Conservation (phyloP, 1,140 invertebrate species). For the Penaeus indicus region DNA sequence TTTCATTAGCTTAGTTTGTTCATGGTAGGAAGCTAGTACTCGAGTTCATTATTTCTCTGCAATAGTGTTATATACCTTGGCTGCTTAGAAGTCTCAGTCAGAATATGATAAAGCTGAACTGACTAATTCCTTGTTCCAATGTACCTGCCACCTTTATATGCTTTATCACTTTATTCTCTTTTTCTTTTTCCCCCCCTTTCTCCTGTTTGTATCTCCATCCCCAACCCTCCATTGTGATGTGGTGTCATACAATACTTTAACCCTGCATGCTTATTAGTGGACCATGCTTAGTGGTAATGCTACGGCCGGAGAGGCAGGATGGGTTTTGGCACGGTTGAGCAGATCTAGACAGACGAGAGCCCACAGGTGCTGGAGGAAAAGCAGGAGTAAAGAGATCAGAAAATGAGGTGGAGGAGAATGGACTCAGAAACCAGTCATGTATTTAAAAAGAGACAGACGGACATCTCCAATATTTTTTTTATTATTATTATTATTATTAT, state of each 20-base stretch:
- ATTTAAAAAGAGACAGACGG: conserved; percentile 18
- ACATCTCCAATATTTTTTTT: conserved; percentile 3
- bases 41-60: too few species aligned
- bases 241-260: conserved; percentile 37
- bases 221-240: conserved; percentile 19
- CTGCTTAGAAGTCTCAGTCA: too few species aligned
- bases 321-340: conserved; percentile 32
- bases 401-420: conserved; percentile 26
- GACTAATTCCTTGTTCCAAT: conserved; percentile 2
- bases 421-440: conserved; percentile 13
- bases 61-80: too few species aligned
- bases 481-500: neutral
- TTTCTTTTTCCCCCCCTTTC: conserved; percentile 29
- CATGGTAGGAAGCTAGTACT: too few species aligned
- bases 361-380: neutral
- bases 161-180: conserved; percentile 35
- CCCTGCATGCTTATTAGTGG: conserved; percentile 52
- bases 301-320: conserved; percentile 36
- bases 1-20: too few species aligned
- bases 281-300: conserved; percentile 46
- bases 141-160: conserved; percentile 26
- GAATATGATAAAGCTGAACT: neutral
- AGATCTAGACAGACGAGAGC: conserved; percentile 34
- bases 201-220: neutral
- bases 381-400: conserved; percentile 20